phyloP scores from a whole-genome alignment of 1,140 invertebrate genomes.

The Bombus sylvicola region DNA sequence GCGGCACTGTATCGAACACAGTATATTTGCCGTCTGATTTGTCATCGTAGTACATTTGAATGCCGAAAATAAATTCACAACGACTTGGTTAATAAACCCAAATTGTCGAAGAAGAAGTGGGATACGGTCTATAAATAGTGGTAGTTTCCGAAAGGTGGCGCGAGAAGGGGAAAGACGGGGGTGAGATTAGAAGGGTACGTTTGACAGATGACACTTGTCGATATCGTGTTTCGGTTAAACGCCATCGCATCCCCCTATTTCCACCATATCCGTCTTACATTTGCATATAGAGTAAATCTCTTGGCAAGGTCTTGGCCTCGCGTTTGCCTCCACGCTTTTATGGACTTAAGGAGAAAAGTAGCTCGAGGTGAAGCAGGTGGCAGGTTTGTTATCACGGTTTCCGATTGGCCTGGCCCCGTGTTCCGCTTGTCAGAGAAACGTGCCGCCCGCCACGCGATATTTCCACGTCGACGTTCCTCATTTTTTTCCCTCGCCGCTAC shows the following conservation, averaged over 20 bases:
- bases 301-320: slow-evolving; percentile 48
- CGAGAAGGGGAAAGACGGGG: neutral
- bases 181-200: slow-evolving; percentile 61
- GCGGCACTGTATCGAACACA: no score
- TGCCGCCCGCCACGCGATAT: slow-evolving; percentile 40
- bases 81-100: neutral
- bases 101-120: neutral
- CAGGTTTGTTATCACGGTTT: slow-evolving; percentile 58
- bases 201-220: slow-evolving; percentile 75
- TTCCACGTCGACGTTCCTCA: slow-evolving; percentile 41
- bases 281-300: slow-evolving; percentile 72
- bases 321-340: slow-evolving; percentile 52
- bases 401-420: slow-evolving; percentile 56
- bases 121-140: neutral
- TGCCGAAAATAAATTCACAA: neutral
- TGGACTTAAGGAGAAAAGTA: slow-evolving; percentile 64
- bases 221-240: slow-evolving; percentile 73
- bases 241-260: slow-evolving; percentile 66
- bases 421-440: slow-evolving; percentile 60
- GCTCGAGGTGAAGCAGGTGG: slow-evolving; percentile 63
- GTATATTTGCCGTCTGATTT: no score
- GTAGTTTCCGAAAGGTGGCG: neutral
- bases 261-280: slow-evolving; percentile 69
- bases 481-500: slow-evolving; percentile 30
- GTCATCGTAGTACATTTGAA: no score